Evolutionary conservation across 2,888 invertebrate genomes (phyloP), one percentile per base, ranked within the genome.

Genomic region (Lasioglossum calceatum): DNA sequence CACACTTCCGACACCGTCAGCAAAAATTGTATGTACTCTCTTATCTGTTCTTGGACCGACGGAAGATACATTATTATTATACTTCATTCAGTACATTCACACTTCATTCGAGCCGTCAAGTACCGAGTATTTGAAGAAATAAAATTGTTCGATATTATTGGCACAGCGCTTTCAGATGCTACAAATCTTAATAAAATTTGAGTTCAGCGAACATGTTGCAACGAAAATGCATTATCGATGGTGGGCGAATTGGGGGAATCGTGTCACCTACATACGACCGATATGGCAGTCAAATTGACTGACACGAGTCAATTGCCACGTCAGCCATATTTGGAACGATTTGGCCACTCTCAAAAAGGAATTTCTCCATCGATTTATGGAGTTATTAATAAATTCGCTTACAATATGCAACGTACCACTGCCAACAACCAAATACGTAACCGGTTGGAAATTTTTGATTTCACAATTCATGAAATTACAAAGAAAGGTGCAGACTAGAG

Each of bases 351-450:
- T 64, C 3, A 32, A 32, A 64, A 5, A 64, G 7, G 32, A 32
- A 64, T 64, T 64, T 64, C 8, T 64, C 32, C 64, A 19, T 32
- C 64, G 7, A 2, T 7, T 12, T 58, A 58, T 58, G n/a, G 58
- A n/a, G n/a, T n/a, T 58, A 58, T n/a, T n/a, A n/a, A 58, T 58
- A 58, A 58, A 58, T 27, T n/a, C n/a, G 58, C n/a, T 58, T n/a
- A 12, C 12, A 12, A 58, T 10, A 23, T 42, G 42, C 42, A 54
- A 54, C 50, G 23, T 8, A 23, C 7, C 50, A 19, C 5, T 54
- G 50, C 1, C 50, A 54, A 54, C 50, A 54, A 54, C 19, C 54
- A 8, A 54, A 23, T 23, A 47, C 2, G 36, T 36, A 44, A 54
- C 54, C 54, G 54, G 2, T 54, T 54, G 19, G 5, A 50, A 50